Evolutionary conservation across 1,140 invertebrate genomes (phyloP).

Genomic region (Eriocheir sinensis): DNA sequence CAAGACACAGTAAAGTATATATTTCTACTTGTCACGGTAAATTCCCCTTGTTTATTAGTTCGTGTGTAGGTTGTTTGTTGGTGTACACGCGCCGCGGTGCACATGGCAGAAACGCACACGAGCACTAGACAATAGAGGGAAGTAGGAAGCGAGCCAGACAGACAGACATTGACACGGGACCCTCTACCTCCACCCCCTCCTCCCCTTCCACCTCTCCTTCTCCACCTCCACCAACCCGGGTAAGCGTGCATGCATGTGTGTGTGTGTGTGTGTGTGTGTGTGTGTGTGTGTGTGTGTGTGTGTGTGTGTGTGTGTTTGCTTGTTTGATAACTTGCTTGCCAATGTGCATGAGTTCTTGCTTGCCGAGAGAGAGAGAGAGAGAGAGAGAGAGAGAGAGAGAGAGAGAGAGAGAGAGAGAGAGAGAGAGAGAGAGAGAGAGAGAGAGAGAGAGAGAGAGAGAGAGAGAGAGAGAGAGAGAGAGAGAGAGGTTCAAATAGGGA

Average conservation of each 20-base stretch:
- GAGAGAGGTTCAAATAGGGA: neutral
- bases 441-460: neutral
- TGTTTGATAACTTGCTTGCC: neutral
- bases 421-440: conserved; percentile 22
- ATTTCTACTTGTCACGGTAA: neutral
- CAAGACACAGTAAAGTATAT: conserved; percentile 9
- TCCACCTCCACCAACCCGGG: neutral
- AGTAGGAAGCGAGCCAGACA: conserved; percentile 41
- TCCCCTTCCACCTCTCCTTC: neutral
- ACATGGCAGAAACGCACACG: neutral
- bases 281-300: conserved; percentile 51
- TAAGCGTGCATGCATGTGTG: neutral
- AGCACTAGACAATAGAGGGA: conserved; percentile 28
- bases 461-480: neutral
- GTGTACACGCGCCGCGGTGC: neutral
- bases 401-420: conserved; percentile 22
- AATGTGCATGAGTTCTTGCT: neutral
- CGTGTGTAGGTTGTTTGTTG: neutral
- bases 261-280: conserved; percentile 54
- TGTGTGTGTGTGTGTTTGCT: conserved; percentile 40
- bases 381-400: conserved; percentile 16
- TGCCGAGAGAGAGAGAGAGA: neutral
- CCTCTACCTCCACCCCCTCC: neutral
- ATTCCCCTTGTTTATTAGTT: neutral
- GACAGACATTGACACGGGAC: neutral